These are phyloP conservation scores for Metacarcinus magister DNA, from an alignment of 2,888 invertebrate genomes.

Conservation along the genomic window DNA sequence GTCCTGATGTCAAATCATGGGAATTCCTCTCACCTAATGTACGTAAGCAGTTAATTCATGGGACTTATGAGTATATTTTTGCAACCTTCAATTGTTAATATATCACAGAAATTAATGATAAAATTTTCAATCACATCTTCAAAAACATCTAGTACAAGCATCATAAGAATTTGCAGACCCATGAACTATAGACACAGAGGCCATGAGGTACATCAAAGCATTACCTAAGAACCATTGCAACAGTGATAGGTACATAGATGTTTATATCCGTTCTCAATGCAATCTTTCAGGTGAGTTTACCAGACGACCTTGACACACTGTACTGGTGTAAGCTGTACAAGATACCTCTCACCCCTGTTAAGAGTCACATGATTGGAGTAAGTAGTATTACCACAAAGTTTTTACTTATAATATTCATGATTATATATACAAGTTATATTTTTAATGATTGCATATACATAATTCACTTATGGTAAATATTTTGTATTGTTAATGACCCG, in stretches of 20 bases:
- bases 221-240: not conserved
- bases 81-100: not conserved
- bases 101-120: not conserved
- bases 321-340: slow-evolving; percentile 89
- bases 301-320: slow-evolving; percentile 88
- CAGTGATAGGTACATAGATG: not conserved
- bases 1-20: slow-evolving; percentile 86
- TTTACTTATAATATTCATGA: not conserved
- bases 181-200: too few relatives aligned
- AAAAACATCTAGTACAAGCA: too few relatives aligned
- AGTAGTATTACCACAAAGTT: not conserved
- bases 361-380: slow-evolving; percentile 89
- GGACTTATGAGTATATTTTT: not conserved
- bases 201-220: too few relatives aligned
- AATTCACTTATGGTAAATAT: too few relatives aligned
- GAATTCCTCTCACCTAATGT: slow-evolving; percentile 87
- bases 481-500: too few relatives aligned
- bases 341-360: slow-evolving; percentile 88
- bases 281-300: slow-evolving; percentile 86
- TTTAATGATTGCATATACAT: too few relatives aligned
- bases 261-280: not conserved
- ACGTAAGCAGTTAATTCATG: slow-evolving; percentile 83
- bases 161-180: too few relatives aligned
- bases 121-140: too few relatives aligned
- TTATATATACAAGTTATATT: not conserved